phyloP scores from a whole-genome alignment of 2,113 vertebrate species.

The Trogon melanurus region DNA sequence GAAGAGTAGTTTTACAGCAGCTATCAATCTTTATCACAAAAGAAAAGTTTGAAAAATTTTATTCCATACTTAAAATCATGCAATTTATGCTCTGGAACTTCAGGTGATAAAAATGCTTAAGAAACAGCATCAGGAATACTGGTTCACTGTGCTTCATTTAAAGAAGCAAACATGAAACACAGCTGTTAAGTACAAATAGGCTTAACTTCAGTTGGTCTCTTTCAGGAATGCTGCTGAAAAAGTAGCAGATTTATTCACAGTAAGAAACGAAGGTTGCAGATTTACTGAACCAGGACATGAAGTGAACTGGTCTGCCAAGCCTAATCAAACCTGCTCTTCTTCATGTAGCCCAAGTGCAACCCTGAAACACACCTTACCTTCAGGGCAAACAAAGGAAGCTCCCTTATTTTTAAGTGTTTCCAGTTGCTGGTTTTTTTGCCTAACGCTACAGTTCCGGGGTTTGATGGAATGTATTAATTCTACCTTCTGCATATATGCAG shows the following conservation, averaged over 20 bases:
- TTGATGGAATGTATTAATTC: neutral
- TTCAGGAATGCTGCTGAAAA: neutral
- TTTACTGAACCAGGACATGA: neutral
- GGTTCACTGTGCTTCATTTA: neutral
- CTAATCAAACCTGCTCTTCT: neutral
- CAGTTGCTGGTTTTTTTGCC: neutral
- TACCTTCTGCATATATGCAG: neutral
- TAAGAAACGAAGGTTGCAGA: neutral
- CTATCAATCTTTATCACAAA: neutral
- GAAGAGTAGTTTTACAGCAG: neutral
- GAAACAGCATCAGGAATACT: neutral
- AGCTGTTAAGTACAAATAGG: neutral
- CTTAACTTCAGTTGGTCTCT: neutral
- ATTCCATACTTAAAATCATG: neutral
- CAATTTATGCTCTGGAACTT: neutral
- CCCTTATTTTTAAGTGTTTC: neutral
- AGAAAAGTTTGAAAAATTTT: neutral
- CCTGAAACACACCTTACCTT: neutral
- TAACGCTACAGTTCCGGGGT: neutral
- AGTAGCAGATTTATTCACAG: neutral
- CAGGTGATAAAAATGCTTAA: neutral
- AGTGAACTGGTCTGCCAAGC: conserved; percentile 3
- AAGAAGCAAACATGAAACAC: neutral
- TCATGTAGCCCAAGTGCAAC: neutral
- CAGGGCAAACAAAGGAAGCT: neutral